These are phyloP conservation scores for Ailuropoda melanoleuca DNA, from an alignment of 2,113 vertebrate species.

Conservation along the genomic window DNA sequence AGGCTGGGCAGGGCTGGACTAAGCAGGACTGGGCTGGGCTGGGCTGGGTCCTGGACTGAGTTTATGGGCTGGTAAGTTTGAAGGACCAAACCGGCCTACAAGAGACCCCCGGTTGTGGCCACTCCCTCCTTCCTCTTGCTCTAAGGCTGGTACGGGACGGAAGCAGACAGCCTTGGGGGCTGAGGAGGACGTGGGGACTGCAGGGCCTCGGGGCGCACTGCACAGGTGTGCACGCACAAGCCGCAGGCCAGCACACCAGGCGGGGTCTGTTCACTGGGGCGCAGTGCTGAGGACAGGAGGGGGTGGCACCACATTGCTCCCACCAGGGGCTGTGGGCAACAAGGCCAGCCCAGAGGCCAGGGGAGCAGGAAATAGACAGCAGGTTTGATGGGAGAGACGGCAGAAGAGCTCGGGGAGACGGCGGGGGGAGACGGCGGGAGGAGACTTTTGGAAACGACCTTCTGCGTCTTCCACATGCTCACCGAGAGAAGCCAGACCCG, in stretches of 20 bases:
- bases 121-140: not conserved
- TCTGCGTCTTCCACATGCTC: rapidly evolving
- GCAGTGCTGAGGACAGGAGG: rapidly evolving
- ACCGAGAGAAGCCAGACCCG: not conserved
- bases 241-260: rapidly evolving
- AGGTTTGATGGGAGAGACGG: rapidly evolving
- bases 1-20: rapidly evolving
- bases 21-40: rapidly evolving
- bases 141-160: not conserved
- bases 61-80: not conserved
- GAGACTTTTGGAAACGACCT: rapidly evolving
- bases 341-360: rapidly evolving
- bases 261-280: not conserved
- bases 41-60: not conserved
- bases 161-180: not conserved
- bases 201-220: rapidly evolving
- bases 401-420: not conserved
- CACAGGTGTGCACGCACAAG: not conserved
- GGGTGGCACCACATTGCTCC: rapidly evolving
- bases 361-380: too few species aligned
- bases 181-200: rapidly evolving
- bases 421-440: too few species aligned
- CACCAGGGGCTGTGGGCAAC: rapidly evolving
- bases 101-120: rapidly evolving
- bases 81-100: rapidly evolving